phyloP scores from a whole-genome alignment of 2,797 vertebrate genomes.

The Nannoperca obscura region DNA sequence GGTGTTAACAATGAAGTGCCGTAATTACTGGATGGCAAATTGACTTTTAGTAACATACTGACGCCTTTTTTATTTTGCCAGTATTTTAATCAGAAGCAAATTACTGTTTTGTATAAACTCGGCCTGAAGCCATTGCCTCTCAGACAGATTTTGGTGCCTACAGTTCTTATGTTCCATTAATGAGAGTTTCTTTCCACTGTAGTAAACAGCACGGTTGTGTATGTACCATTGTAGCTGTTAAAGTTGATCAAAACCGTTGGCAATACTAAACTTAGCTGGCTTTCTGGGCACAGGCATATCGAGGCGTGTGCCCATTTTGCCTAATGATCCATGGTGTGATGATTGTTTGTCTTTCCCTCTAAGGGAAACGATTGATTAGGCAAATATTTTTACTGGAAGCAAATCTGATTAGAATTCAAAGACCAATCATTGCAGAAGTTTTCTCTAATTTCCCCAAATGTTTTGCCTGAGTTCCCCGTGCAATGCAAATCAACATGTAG shows the following conservation, averaged over 20 bases:
- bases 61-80: slow-evolving; percentile 43
- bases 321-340: slow-evolving; percentile 71
- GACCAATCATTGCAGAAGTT: slow-evolving; percentile 23
- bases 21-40: slow-evolving; percentile 41
- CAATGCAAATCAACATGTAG: slow-evolving; percentile 43
- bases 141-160: slow-evolving; percentile 59
- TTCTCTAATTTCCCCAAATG: slow-evolving; percentile 17
- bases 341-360: slow-evolving; percentile 70
- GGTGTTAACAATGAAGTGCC: slow-evolving; percentile 47
- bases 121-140: slow-evolving; percentile 49
- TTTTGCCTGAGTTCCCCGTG: slow-evolving; percentile 23
- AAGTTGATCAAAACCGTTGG: slow-evolving; percentile 52
- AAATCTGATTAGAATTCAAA: slow-evolving; percentile 68
- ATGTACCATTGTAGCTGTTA: slow-evolving; percentile 35
- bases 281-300: slow-evolving; percentile 31
- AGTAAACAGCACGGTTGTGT: slow-evolving; percentile 23
- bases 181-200: slow-evolving; percentile 58
- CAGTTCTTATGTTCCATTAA: slow-evolving; percentile 56
- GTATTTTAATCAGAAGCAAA: slow-evolving; percentile 58
- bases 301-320: slow-evolving; percentile 55
- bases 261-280: slow-evolving; percentile 20
- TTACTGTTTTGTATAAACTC: slow-evolving; percentile 59
- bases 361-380: slow-evolving; percentile 70
- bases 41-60: slow-evolving; percentile 36
- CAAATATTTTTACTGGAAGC: slow-evolving; percentile 74